Evolutionary conservation across 2,888 invertebrate genomes (phyloP).

Genomic region (Drosophila rubida): DNA sequence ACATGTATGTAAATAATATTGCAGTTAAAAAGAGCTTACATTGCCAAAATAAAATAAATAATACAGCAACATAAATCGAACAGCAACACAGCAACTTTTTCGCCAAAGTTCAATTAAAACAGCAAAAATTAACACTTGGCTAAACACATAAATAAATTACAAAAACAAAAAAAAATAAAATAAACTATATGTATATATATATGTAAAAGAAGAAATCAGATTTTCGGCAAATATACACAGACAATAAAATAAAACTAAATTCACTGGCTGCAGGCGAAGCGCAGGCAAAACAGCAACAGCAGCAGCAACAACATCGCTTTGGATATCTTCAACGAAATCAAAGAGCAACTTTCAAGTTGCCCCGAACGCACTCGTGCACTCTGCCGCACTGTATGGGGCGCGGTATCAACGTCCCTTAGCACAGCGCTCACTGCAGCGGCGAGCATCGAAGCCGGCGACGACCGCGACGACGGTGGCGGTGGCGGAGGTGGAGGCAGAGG

Average conservation of each 20-base stretch:
- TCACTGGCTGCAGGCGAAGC: constrained; percentile 52
- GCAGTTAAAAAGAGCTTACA: constrained; percentile 60
- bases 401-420: constrained; percentile 79
- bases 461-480: constrained; percentile 67
- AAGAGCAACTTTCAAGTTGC: constrained; percentile 85
- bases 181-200: constrained; percentile 14
- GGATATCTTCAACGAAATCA: constrained; percentile 84
- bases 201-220: constrained; percentile 2
- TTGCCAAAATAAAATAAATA: constrained; percentile 52
- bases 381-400: constrained; percentile 83
- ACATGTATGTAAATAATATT: constrained; percentile 37
- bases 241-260: constrained; percentile 28
- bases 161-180: constrained; percentile 13
- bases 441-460: constrained; percentile 69
- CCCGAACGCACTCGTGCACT: constrained; percentile 83
- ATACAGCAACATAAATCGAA: constrained; percentile 16
- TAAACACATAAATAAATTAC: constrained; percentile 16
- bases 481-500: constrained; percentile 57
- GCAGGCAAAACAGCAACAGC: constrained; percentile 38
- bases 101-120: constrained; percentile 25
- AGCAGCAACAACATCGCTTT: constrained; percentile 72
- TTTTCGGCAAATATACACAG: constrained; percentile 36
- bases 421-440: constrained; percentile 77
- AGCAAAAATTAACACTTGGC: constrained; percentile 9
- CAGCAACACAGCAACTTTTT: constrained; percentile 56